Percentiles rank a stretch among this genome's conserved stretches.
Conservation (phyloP, 2,888 invertebrate genomes). For the Teleiodes luculella region DNA sequence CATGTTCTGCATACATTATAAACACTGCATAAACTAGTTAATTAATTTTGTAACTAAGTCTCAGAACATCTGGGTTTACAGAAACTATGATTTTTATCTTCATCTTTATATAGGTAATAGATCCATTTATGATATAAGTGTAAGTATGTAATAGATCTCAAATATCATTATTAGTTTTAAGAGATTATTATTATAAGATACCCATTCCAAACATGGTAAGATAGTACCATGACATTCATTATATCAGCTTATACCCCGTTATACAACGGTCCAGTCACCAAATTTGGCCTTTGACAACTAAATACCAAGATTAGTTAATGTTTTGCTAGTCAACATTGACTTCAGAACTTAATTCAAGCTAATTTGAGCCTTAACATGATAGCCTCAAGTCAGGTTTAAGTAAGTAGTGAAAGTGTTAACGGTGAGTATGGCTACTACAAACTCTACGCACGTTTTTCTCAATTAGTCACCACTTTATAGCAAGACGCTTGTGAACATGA, state of each 20-base stretch:
- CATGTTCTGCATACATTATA: conserved; percentile 2
- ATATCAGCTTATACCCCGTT: conserved; percentile 13
- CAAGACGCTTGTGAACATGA: not conserved
- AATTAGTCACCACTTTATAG: conserved; percentile 12
- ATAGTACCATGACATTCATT: not conserved
- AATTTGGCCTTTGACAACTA: conserved; percentile 18
- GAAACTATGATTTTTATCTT: too few species aligned
- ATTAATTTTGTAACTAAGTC: not conserved
- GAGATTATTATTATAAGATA: too few species aligned
- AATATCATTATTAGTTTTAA: too few species aligned
- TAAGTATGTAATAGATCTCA: too few species aligned
- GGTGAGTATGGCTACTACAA: conserved; percentile 5
- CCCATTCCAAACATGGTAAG: too few species aligned
- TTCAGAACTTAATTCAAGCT: not conserved
- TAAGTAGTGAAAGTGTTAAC: conserved; percentile 1
- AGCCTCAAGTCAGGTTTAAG: not conserved
- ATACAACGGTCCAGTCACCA: conserved; percentile 15
- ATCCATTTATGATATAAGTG: too few species aligned
- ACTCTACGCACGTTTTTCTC: conserved; percentile 17
- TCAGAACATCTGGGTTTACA: too few species aligned
- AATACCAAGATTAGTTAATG: conserved; percentile 16
- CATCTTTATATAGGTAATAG: too few species aligned
- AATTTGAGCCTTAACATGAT: not conserved
- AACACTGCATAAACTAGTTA: not conserved
- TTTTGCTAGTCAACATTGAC: conserved; percentile 17